Percentiles rank a stretch among this genome's conserved stretches.
Conservation (phyloP, 2,797 vertebrate genomes). For the Rousettus madagascariensis region DNA sequence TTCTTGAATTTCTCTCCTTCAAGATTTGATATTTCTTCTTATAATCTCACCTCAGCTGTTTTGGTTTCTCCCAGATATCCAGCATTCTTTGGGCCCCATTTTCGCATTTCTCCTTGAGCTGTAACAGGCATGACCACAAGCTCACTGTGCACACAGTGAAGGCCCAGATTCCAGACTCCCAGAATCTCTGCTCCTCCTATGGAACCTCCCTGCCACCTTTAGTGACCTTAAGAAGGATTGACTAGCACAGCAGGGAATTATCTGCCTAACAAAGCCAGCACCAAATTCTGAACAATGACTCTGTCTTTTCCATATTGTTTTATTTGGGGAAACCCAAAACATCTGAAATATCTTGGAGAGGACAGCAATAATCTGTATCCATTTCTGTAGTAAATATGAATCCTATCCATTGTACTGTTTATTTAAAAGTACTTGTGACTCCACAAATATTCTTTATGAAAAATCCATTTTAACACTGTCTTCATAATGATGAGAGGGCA, state of each 20-base stretch:
- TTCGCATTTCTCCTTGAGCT: background rate
- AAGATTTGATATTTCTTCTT: background rate
- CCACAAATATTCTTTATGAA: background rate
- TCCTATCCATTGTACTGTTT: background rate
- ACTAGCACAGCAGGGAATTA: background rate
- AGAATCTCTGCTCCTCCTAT: background rate
- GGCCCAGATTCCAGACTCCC: background rate
- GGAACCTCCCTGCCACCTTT: background rate
- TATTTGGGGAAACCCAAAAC: background rate
- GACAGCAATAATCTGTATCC: background rate
- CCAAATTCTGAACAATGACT: background rate
- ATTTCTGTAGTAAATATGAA: background rate
- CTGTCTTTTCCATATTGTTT: background rate
- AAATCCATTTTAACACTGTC: conserved; percentile 5
- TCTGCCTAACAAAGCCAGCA: background rate
- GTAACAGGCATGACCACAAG: background rate
- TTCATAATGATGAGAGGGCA: background rate
- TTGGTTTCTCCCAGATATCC: background rate
- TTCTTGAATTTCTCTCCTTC: background rate
- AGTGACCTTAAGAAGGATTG: background rate
- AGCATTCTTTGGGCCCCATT: background rate
- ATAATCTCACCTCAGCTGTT: background rate
- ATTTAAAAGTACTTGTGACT: background rate
- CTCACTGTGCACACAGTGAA: background rate
- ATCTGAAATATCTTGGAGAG: background rate